These are phyloP conservation scores for Anableps anableps DNA, from an alignment of 2,797 vertebrate species.

Conservation along the genomic window DNA sequence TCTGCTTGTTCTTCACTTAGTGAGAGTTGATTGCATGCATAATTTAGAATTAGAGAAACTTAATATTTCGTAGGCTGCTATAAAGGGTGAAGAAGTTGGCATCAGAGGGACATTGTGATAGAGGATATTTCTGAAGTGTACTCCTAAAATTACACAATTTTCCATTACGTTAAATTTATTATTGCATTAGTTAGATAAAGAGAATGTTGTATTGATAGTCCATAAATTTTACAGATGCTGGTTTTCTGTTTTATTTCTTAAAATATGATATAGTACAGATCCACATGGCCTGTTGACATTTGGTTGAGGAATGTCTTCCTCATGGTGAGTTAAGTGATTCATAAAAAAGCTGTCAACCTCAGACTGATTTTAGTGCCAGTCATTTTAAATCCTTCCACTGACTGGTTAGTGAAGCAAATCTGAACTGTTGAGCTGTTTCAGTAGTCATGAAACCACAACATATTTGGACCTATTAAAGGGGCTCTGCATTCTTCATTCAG, in stretches of 20 bases:
- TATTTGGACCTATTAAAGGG: constrained; percentile 3
- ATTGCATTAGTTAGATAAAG: background rate
- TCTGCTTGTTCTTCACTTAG: constrained; percentile 10
- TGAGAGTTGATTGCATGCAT: constrained; percentile 33
- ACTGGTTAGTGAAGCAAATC: constrained; percentile 6
- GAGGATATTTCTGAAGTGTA: background rate
- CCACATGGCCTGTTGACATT: background rate
- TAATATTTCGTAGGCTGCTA: constrained; percentile 21
- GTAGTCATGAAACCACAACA: constrained; percentile 35
- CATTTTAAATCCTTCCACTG: constrained; percentile 3
- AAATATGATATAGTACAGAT: background rate
- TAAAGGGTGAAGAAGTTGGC: background rate
- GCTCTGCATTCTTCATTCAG: constrained; percentile 10
- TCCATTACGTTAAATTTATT: background rate
- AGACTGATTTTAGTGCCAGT: background rate
- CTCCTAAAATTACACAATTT: background rate
- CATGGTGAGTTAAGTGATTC: background rate
- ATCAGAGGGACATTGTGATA: background rate
- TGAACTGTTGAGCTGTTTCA: constrained; percentile 1
- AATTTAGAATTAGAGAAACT: constrained; percentile 27
- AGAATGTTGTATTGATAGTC: background rate
- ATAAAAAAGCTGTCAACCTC: background rate
- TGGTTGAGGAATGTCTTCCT: background rate
- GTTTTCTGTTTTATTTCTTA: background rate
- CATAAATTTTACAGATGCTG: background rate